Conservation (phyloP, 1,140 invertebrate species). For the Macrobrachium rosenbergii region DNA sequence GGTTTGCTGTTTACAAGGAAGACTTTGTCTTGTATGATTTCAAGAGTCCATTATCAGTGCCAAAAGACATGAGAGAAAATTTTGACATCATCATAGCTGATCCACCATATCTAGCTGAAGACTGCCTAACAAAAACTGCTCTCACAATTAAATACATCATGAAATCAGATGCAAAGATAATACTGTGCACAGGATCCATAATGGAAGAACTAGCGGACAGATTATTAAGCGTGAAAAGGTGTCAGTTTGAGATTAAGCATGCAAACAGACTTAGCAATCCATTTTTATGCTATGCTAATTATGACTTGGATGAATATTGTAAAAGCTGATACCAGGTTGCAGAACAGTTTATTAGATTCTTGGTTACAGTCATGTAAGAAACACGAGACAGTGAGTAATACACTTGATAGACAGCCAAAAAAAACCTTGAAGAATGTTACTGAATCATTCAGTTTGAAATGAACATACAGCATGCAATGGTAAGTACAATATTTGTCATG, state of each 20-base stretch:
- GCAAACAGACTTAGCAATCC: constrained; percentile 61
- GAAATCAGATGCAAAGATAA: constrained; percentile 79
- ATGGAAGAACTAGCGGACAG: constrained; percentile 55
- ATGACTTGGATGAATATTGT: constrained; percentile 62
- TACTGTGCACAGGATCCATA: constrained; percentile 87
- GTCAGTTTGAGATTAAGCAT: constrained; percentile 60
- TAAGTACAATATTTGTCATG: no score
- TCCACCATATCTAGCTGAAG: constrained; percentile 93
- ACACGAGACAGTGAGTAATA: neutral
- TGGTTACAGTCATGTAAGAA: no score
- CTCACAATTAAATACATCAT: constrained; percentile 83
- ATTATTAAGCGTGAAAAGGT: constrained; percentile 48
- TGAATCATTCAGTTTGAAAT: neutral
- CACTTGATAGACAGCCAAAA: neutral
- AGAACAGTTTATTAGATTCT: no score
- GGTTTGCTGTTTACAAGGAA: constrained; percentile 82
- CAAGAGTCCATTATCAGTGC: constrained; percentile 82
- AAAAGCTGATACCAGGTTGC: constrained; percentile 27
- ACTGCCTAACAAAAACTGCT: constrained; percentile 89
- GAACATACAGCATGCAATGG: neutral
- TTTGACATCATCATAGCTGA: constrained; percentile 93
- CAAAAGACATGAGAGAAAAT: constrained; percentile 74
- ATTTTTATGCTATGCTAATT: constrained; percentile 63
- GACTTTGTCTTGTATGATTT: constrained; percentile 93
- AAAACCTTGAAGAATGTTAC: neutral